Conservation (phyloP, 2,888 invertebrate genomes). For the Lypha dubia region DNA sequence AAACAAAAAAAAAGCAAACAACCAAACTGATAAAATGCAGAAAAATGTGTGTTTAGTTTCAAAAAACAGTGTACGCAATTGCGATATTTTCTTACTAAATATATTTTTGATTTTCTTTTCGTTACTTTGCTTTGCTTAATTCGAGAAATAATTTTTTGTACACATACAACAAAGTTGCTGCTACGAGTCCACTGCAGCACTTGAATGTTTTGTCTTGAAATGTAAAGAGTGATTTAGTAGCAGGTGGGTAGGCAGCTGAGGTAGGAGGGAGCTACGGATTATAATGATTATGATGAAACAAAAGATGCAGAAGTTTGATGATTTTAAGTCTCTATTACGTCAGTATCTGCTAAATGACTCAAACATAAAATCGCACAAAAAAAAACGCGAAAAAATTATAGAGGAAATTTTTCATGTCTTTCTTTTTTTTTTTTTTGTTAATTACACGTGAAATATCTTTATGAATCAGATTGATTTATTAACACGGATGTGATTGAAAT, state of each 20-base stretch:
- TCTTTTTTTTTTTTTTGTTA: slow-evolving; percentile 28
- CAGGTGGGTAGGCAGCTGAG: not conserved
- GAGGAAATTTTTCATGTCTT: slow-evolving; percentile 12
- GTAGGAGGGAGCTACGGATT: not conserved
- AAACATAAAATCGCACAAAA: slow-evolving; percentile 32
- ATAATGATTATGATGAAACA: slow-evolving; percentile 45
- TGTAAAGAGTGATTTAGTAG: not conserved
- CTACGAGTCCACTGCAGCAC: slow-evolving; percentile 25
- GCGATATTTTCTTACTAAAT: not conserved
- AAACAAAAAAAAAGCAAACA: not conserved
- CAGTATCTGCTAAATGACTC: slow-evolving; percentile 47
- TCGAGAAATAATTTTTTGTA: not conserved
- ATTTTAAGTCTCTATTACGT: slow-evolving; percentile 67
- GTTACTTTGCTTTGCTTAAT: slow-evolving; percentile 17
- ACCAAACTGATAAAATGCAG: not conserved
- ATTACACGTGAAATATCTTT: slow-evolving; percentile 59
- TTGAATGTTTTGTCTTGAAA: not conserved
- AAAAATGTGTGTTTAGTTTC: slow-evolving; percentile 12
- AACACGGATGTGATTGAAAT: slow-evolving; percentile 38
- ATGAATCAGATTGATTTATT: slow-evolving; percentile 40
- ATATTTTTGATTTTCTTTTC: not conserved
- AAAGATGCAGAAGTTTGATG: slow-evolving; percentile 65
- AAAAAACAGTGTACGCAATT: slow-evolving; percentile 59
- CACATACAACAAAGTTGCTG: not conserved
- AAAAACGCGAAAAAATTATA: not conserved